phyloP scores from a whole-genome alignment of 2,113 vertebrate species.

The Irena cyanogastra region DNA sequence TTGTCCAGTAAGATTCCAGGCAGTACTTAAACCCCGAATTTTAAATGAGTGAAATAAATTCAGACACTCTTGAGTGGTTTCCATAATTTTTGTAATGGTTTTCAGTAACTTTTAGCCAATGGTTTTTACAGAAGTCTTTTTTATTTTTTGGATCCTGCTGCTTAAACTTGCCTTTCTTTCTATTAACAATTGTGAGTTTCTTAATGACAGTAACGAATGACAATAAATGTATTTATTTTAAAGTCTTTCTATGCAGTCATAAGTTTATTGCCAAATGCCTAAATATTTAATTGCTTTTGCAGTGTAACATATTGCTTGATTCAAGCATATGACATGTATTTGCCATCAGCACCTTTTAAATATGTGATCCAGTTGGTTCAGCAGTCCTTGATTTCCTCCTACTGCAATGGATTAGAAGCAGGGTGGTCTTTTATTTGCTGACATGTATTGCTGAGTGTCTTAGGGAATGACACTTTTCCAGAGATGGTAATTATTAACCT shows the following conservation, averaged over 20 bases:
- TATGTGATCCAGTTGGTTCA: neutral
- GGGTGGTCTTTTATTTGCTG: neutral
- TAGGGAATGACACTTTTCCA: neutral
- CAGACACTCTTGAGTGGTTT: neutral
- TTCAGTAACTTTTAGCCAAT: neutral
- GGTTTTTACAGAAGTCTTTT: neutral
- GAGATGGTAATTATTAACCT: neutral
- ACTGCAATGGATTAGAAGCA: neutral
- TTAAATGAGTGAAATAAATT: neutral
- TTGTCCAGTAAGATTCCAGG: neutral
- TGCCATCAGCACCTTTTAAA: neutral
- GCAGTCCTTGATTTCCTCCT: neutral
- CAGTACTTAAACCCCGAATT: neutral
- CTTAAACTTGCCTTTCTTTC: neutral
- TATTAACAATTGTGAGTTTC: neutral
- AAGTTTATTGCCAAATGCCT: neutral
- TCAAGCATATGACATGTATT: neutral
- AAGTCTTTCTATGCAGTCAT: neutral
- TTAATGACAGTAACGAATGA: fast-evolving
- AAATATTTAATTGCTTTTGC: neutral
- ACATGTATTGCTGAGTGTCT: neutral
- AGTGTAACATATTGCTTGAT: neutral
- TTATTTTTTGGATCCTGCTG: neutral
- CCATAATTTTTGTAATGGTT: neutral
- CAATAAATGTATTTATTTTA: neutral